Base-by-base conservation (phyloP, 2,113 vertebrate species). In the Campylomormyrus numenius region DNA sequence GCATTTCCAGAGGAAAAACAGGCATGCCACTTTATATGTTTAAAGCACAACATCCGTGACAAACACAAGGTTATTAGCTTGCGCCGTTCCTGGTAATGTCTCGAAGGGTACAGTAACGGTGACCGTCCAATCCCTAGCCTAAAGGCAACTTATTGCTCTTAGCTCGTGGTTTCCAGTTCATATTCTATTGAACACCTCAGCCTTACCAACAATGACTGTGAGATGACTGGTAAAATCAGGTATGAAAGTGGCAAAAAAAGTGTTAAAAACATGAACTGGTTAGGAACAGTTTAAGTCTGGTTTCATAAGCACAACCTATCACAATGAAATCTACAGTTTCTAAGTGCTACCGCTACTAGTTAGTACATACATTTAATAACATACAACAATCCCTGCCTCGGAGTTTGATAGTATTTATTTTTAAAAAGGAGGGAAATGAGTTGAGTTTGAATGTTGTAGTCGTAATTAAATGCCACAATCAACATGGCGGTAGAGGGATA, bases 401-500 rank as follows among this genome's bases (percentile, higher is more conserved):
- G 13, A 77, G 31, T 5, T 17, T 35, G 31, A 39, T 77, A 13
- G 15, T 35, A 39, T 39, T 39, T 7, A 6, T 77, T 39, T 77
- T 77, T 19, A 2, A 17, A 77, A 77, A 21, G 11, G 3, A 58
- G 6, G 46, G 3, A 87, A 46, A 86, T 85, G 0, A 52, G 50
- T 15, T 85, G 83, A 27, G 3, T 66, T 24, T 66, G 9, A 46
- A 46, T 13, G 49, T 21, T 27, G n/a, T 58, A 7, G 53, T 42
- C 24, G 19, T 11, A 46, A 24, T 56, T 53, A 7, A 3, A n/a
- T 84, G 87, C 93, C 92, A 91, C 94, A 92, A 93, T 92, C 92
- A 95, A 93, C 3, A 96, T 96, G 94, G 94, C 92, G 89, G 88
- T 17, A 17, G 4, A 10, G 39, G 0, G 1, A 17, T 49, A 35